Percentiles rank a stretch among this genome's conserved stretches.
These are phyloP conservation scores for Campopleginae sp. DNA, from an alignment of 2,888 invertebrate species.

Conservation along the genomic window DNA sequence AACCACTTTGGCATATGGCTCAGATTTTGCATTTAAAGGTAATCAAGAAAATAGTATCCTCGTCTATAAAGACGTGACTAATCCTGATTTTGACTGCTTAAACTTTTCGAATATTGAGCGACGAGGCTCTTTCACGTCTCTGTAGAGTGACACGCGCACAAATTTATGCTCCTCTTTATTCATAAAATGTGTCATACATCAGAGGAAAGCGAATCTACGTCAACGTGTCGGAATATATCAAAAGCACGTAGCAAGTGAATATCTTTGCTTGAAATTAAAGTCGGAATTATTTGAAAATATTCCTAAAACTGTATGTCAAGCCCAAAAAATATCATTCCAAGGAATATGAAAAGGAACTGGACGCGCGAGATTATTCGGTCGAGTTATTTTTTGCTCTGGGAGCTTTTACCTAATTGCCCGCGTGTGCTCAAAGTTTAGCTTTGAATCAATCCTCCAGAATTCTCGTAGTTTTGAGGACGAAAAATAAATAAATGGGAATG, in stretches of 20 bases:
- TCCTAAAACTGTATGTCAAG: background rate
- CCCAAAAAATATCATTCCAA: background rate
- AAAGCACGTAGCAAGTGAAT: background rate
- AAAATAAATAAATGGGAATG: background rate
- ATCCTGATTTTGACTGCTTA: background rate
- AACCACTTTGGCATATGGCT: background rate
- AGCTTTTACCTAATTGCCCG: slow-evolving; percentile 2
- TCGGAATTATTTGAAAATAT: background rate
- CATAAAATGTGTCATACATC: background rate
- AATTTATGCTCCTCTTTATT: background rate
- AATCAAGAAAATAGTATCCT: background rate
- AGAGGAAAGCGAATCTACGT: background rate
- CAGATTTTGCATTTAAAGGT: background rate
- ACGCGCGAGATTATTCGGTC: background rate
- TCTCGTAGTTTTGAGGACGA: background rate
- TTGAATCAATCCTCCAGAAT: background rate
- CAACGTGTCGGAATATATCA: slow-evolving; percentile 21
- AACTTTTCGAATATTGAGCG: background rate
- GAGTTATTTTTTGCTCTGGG: background rate
- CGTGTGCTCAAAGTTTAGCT: background rate
- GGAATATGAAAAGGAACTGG: background rate
- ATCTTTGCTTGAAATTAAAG: background rate
- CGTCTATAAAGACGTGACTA: background rate
- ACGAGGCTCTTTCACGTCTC: background rate
- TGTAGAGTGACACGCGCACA: background rate